Percentiles rank a stretch among this genome's conserved stretches.
Conservation (phyloP, 2,113 vertebrate species). For the Thamnaconus septentrionalis region DNA sequence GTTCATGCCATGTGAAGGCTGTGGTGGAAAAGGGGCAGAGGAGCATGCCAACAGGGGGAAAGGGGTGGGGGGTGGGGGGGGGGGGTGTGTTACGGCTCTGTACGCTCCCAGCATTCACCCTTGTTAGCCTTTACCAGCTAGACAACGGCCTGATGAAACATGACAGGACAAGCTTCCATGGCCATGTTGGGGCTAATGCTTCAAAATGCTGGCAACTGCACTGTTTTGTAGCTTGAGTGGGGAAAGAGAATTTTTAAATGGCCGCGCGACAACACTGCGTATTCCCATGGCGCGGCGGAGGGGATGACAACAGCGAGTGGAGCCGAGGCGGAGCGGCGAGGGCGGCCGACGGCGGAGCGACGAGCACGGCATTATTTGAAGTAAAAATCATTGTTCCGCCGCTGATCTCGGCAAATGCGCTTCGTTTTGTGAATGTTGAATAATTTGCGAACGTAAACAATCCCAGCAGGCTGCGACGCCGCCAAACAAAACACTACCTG, state of each 20-base stretch:
- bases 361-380: constrained; percentile 40
- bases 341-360: constrained; percentile 1
- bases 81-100: constrained; percentile 57
- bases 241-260: constrained; percentile 62
- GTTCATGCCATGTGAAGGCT: constrained; percentile 76
- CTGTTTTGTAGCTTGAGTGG: constrained; percentile 59
- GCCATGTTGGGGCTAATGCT: constrained; percentile 63
- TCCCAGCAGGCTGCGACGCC: constrained; percentile 35
- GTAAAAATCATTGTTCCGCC: constrained; percentile 38
- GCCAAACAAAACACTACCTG: constrained; percentile 22
- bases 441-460: constrained; percentile 53
- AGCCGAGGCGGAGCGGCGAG: neutral
- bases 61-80: neutral
- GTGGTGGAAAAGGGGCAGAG: constrained; percentile 51
- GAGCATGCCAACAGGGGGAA: constrained; percentile 34
- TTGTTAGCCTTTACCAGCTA: constrained; percentile 74
- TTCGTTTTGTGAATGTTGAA: constrained; percentile 44
- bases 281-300: constrained; percentile 28
- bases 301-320: neutral
- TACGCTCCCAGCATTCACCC: constrained; percentile 70
- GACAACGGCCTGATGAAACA: constrained; percentile 76
- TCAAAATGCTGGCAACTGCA: constrained; percentile 56
- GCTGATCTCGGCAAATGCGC: constrained; percentile 43
- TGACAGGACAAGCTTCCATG: constrained; percentile 79
- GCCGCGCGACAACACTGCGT: constrained; percentile 33